Conservation (phyloP, 2,888 invertebrate species). For the Chrysopilus asiliformis region DNA sequence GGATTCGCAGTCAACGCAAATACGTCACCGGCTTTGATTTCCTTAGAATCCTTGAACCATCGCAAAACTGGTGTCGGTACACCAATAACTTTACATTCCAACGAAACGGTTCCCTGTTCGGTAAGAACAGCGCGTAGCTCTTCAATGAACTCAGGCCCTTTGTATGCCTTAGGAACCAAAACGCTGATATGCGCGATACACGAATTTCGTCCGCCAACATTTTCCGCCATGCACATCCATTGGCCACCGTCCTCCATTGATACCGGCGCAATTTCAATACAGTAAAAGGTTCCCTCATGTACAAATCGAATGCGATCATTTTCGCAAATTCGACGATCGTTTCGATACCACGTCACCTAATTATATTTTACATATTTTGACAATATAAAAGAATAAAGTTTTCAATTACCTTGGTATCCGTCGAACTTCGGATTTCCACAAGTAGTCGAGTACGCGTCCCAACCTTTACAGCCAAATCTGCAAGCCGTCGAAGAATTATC, state of each 20-base stretch:
- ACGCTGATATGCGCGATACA: conserved; percentile 68
- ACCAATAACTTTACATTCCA: conserved; percentile 84
- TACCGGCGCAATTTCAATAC: conserved; percentile 70
- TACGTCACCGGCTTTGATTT: conserved; percentile 80
- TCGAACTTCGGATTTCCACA: conserved; percentile 68
- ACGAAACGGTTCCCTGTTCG: conserved; percentile 75
- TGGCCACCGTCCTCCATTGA: conserved; percentile 69
- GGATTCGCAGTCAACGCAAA: conserved; percentile 75
- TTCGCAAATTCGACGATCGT: conserved; percentile 60
- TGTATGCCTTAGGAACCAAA: conserved; percentile 77
- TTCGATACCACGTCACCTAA: conserved; percentile 78
- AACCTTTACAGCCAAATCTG: conserved; percentile 79
- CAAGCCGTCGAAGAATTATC: conserved; percentile 67
- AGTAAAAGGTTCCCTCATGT: conserved; percentile 76
- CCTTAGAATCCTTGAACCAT: conserved; percentile 74
- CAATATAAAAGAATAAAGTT: neutral
- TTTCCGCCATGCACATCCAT: conserved; percentile 76
- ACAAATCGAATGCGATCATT: conserved; percentile 62
- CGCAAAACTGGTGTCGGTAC: conserved; percentile 69
- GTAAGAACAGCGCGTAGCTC: conserved; percentile 70
- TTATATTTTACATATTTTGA: conserved; percentile 1
- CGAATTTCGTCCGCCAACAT: conserved; percentile 57
- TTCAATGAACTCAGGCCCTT: conserved; percentile 75
- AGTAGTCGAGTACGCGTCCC: conserved; percentile 75
- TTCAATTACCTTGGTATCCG: conserved; percentile 58